Evolutionary conservation across 2,888 invertebrate genomes (phyloP).

Genomic region (Hedya salicella): DNA sequence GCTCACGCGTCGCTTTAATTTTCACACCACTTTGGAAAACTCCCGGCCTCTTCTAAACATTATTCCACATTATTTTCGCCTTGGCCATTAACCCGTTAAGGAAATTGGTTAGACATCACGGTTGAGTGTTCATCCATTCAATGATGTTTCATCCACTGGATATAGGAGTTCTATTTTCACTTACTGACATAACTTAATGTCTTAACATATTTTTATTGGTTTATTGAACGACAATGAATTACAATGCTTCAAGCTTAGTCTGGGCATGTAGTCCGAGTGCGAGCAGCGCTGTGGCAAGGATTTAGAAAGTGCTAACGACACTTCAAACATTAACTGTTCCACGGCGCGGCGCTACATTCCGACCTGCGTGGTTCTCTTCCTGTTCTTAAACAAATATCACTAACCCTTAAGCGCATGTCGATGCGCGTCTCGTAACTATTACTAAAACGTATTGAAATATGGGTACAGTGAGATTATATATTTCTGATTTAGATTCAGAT

Average conservation of each 20-base stretch:
- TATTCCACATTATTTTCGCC: slow-evolving; percentile 44
- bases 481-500: too few relatives aligned
- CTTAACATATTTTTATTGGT: background rate
- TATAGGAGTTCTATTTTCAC: background rate
- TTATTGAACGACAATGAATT: slow-evolving; percentile 19
- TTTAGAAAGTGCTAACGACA: slow-evolving; percentile 75
- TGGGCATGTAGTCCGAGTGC: slow-evolving; percentile 21
- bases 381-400: slow-evolving; percentile 66
- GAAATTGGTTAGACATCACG: slow-evolving; percentile 43
- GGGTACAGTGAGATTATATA: too few relatives aligned
- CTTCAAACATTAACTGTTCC: slow-evolving; percentile 71
- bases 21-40: slow-evolving; percentile 67
- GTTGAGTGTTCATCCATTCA: slow-evolving; percentile 9
- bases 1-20: slow-evolving; percentile 61
- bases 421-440: slow-evolving; percentile 4
- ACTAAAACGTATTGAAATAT: background rate
- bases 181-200: background rate
- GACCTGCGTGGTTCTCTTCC: slow-evolving; percentile 63
- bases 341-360: slow-evolving; percentile 69
- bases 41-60: slow-evolving; percentile 45
- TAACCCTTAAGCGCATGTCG: slow-evolving; percentile 47
- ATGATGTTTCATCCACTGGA: slow-evolving; percentile 1
- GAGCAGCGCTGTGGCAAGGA: slow-evolving; percentile 53
- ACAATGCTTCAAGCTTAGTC: slow-evolving; percentile 24
- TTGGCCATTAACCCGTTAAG: slow-evolving; percentile 20